Evolutionary conservation across 2,113 vertebrate species (phyloP), one percentile per base, ranked within the genome.

Genomic region (Bufo bufo): DNA sequence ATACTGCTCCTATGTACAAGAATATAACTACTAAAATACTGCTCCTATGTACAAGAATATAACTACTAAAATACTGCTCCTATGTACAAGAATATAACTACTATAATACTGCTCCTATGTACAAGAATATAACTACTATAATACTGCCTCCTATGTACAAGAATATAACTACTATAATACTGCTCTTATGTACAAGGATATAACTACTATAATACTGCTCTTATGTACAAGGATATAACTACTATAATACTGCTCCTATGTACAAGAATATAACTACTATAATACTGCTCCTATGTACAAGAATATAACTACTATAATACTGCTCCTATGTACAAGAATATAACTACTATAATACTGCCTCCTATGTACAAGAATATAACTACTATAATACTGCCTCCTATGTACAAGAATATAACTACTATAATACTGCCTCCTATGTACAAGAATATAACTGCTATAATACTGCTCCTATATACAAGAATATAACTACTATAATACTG

Each of bases 191-290:
- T 72, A 7, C 69, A 65, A n/a, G 63, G n/a, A 72, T 72, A 72
- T 72, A 72, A 72, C 69, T 72, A 72, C 33, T 72, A 72, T 72
- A 72, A 72, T 72, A 72, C 69, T 72, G 33, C 33, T n/a, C 33
- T 33, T 45, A 72, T 72, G 12, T 72, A 72, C 69, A 72, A 2
- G 33, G 45, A 72, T 72, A 72, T 72, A 72, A 72, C 69, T 72
- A 72, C 69, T 72, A 72, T 72, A 72, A 72, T 72, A 45, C 69
- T 45, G 69, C 69, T 45, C 69, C 33, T 45, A 71, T 71, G 11
- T 43, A 71, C 69, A 71, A 8, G 63, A 65, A 65, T 65, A 65
- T 65, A 65, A 65, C 63, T 65, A n/a, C 63, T 65, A 65, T 65
- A 65, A 65, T 65, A 65, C 63, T 65, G 33, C 16, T 45, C 16